Evolutionary conservation across 2,888 invertebrate species (phyloP).

Genomic region (Calephelis perditalis): DNA sequence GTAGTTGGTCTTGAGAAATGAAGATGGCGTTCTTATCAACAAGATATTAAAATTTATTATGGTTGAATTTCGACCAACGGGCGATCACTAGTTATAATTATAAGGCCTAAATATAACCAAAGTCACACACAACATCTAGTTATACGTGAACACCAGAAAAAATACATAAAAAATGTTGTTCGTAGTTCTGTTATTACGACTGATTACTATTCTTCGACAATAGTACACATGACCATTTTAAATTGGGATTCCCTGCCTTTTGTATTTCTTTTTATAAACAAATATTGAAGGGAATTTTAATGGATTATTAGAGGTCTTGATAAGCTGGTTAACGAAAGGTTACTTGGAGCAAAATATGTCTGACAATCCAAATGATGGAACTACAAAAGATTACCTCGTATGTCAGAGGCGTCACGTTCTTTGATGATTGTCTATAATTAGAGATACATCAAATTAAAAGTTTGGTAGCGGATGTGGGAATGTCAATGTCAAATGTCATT

Average conservation of each 20-base stretch:
- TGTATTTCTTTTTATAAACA: slow-evolving; percentile 23
- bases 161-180: slow-evolving; percentile 59
- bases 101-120: too few relatives aligned
- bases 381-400: slow-evolving; percentile 73
- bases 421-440: slow-evolving; percentile 67
- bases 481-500: slow-evolving; percentile 53
- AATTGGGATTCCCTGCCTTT: slow-evolving; percentile 39
- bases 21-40: too few relatives aligned
- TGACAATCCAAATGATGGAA: slow-evolving; percentile 59
- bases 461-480: slow-evolving; percentile 41
- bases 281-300: slow-evolving; percentile 30
- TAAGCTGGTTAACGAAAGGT: slow-evolving; percentile 47
- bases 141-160: slow-evolving; percentile 34
- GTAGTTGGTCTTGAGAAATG: too few relatives aligned
- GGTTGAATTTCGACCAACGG: too few relatives aligned
- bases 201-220: slow-evolving; percentile 71
- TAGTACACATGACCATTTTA: slow-evolving; percentile 42
- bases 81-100: too few relatives aligned
- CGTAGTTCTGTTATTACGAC: slow-evolving; percentile 61
- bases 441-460: slow-evolving; percentile 67
- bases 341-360: slow-evolving; percentile 55
- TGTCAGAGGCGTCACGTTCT: slow-evolving; percentile 64
- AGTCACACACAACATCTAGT: too few relatives aligned
- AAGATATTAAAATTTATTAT: too few relatives aligned
- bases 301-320: slow-evolving; percentile 35